phyloP scores from a whole-genome alignment of 2,888 invertebrate genomes.

The Catocala fraxini region DNA sequence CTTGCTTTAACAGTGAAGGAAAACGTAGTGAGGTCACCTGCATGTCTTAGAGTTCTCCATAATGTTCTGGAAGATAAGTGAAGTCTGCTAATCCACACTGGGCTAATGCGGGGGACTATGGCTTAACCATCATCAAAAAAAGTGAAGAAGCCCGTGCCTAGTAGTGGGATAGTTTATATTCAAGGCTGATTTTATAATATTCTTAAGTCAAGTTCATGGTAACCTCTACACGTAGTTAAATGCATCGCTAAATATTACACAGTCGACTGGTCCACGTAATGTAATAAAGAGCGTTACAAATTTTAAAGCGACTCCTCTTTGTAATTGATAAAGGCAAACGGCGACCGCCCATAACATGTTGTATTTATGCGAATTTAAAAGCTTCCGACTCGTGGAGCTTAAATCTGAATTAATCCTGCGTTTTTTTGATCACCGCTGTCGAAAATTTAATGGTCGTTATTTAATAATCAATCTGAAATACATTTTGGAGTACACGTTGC shows the following conservation, averaged over 20 bases:
- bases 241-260: slow-evolving; percentile 69
- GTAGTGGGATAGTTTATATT: no score
- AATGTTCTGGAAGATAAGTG: no score
- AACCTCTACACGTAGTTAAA: slow-evolving; percentile 36
- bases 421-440: slow-evolving; percentile 68
- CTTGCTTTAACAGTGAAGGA: no score
- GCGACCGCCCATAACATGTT: slow-evolving; percentile 76
- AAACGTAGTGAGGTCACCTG: no score
- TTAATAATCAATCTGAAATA: slow-evolving; percentile 64
- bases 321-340: slow-evolving; percentile 84
- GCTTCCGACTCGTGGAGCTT: slow-evolving; percentile 76
- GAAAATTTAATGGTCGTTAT: slow-evolving; percentile 69
- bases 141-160: no score
- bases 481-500: slow-evolving; percentile 30
- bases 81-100: no score
- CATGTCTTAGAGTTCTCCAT: no score
- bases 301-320: slow-evolving; percentile 70
- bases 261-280: slow-evolving; percentile 57
- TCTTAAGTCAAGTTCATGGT: no score
- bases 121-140: no score
- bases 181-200: no score
- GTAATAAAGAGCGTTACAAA: slow-evolving; percentile 62
- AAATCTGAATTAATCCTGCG: slow-evolving; percentile 79
- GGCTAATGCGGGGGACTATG: no score
- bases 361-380: slow-evolving; percentile 85